Evolutionary conservation across 2,113 vertebrate species (phyloP).

Genomic region (Corydoras maculifer): DNA sequence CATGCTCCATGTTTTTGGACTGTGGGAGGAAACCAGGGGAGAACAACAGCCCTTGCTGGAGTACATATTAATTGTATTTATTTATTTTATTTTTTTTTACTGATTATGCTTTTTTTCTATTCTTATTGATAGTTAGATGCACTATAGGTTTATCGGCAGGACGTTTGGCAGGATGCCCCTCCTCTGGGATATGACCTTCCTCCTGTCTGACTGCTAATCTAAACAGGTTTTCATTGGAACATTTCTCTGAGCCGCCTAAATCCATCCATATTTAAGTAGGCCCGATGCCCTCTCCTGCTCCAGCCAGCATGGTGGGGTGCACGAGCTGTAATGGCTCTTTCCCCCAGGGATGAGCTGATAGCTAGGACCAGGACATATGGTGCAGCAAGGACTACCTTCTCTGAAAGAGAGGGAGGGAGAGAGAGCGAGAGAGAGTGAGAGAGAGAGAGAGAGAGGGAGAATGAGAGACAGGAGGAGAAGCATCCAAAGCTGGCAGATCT

Average conservation of each 20-base stretch:
- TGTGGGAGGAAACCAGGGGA: too few relatives aligned
- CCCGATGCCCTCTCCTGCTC: conserved; percentile 40
- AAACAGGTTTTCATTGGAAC: conserved; percentile 33
- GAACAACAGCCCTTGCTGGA: too few relatives aligned
- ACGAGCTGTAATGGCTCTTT: conserved; percentile 42
- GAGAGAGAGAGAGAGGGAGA: conserved; percentile 22
- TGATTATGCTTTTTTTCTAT: neutral
- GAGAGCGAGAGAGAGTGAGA: conserved; percentile 23
- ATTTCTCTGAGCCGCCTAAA: conserved; percentile 34
- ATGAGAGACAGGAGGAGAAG: conserved; percentile 29
- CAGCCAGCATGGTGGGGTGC: conserved; percentile 27
- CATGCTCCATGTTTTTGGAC: too few relatives aligned
- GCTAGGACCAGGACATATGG: conserved; percentile 20
- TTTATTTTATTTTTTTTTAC: too few relatives aligned
- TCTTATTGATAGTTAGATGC: conserved; percentile 10
- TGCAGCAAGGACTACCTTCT: conserved; percentile 22
- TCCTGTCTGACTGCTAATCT: conserved; percentile 16
- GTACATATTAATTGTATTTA: too few relatives aligned
- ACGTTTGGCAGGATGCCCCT: neutral
- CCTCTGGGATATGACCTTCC: conserved; percentile 36
- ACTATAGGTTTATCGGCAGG: conserved; percentile 9
- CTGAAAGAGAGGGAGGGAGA: conserved; percentile 4
- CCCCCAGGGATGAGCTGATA: conserved; percentile 36
- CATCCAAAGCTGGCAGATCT: conserved; percentile 52
- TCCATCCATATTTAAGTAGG: conserved; percentile 48